A percentile compares a stretch with the other conserved stretches of the same genome.
Conservation (phyloP, 2,113 vertebrate genomes). For the Serilophus lunatus region DNA sequence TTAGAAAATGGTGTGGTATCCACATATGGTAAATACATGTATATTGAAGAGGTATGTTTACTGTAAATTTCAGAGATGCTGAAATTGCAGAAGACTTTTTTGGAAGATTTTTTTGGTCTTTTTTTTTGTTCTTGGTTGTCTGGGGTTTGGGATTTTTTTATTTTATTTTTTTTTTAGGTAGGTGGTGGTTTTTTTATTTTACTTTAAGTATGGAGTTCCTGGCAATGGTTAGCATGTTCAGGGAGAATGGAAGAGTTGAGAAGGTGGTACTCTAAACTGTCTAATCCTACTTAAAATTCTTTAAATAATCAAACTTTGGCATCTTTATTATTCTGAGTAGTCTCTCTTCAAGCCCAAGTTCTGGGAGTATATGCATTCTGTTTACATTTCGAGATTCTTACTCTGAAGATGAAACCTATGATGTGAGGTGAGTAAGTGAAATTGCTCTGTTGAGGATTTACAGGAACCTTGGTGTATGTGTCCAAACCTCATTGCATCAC, state of each 20-base stretch:
- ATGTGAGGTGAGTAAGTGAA: not conserved
- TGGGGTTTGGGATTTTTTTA: not conserved
- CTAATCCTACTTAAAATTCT: not conserved
- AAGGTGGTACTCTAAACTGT: not conserved
- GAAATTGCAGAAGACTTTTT: not conserved
- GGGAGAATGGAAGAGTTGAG: not conserved
- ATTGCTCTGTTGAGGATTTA: not conserved
- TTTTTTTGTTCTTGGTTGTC: not conserved
- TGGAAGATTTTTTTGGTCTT: accelerated
- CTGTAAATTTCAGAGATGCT: not conserved
- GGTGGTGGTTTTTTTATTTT: too few species aligned
- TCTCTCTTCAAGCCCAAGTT: not conserved
- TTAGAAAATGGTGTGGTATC: not conserved
- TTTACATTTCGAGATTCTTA: not conserved
- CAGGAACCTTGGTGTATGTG: not conserved
- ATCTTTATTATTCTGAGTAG: not conserved
- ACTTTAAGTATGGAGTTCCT: not conserved
- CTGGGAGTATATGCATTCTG: not conserved
- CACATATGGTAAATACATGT: not conserved
- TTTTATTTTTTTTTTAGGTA: too few species aligned
- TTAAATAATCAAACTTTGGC: not conserved
- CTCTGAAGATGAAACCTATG: accelerated
- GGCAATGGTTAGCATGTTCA: not conserved
- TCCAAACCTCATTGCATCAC: not conserved
- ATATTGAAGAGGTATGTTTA: not conserved